Evolutionary conservation across 2,113 vertebrate species (phyloP).

Genomic region (Orycteropus afer): DNA sequence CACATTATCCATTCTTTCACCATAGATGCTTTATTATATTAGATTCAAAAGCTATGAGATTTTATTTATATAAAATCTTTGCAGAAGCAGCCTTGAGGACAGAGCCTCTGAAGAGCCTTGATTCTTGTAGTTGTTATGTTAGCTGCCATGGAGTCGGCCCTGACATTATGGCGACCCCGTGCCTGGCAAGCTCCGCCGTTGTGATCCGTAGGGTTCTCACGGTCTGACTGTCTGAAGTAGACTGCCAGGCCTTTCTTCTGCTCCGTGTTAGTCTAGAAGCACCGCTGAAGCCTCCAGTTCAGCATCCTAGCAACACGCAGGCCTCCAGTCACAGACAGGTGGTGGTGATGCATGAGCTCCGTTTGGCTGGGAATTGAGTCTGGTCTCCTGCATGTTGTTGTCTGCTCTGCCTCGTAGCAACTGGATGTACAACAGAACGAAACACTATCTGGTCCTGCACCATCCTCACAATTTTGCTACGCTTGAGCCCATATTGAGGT

Average conservation of each 20-base stretch:
- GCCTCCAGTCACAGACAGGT: not conserved
- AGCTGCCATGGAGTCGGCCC: too few relatives aligned
- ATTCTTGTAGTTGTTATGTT: too few relatives aligned
- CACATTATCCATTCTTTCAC: not conserved
- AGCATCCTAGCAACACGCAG: not conserved
- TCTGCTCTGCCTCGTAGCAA: too few relatives aligned
- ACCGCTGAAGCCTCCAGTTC: not conserved
- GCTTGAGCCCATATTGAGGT: too few relatives aligned
- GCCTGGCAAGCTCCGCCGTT: too few relatives aligned
- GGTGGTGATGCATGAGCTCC: not conserved
- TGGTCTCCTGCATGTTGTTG: too few relatives aligned
- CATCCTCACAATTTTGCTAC: too few relatives aligned
- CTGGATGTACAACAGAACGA: too few relatives aligned
- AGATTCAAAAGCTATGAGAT: not conserved
- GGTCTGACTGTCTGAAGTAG: not conserved
- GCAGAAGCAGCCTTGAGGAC: not conserved
- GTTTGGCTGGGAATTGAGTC: not conserved
- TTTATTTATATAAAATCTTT: conserved; percentile 42
- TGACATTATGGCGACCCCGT: too few relatives aligned
- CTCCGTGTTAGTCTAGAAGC: not conserved
- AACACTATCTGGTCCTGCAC: too few relatives aligned
- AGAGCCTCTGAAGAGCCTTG: not conserved
- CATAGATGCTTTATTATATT: not conserved
- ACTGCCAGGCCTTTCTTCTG: not conserved
- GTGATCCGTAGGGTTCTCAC: not conserved